Percentiles rank a stretch among this genome's conserved stretches.
These are phyloP conservation scores for Epsilonema sp. DNA, from an alignment of 2,888 invertebrate genomes.

Conservation along the genomic window DNA sequence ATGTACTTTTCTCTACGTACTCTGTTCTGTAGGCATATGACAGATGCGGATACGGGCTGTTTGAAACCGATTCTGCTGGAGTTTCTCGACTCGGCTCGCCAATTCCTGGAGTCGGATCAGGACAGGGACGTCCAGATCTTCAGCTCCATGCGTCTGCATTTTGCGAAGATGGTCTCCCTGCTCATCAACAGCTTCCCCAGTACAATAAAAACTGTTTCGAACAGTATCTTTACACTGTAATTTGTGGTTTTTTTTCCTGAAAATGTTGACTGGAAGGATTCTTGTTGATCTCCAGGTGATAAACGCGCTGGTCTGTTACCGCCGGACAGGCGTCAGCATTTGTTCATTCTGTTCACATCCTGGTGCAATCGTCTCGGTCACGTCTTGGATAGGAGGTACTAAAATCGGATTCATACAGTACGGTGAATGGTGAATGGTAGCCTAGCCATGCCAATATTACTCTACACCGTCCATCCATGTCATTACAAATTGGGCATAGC, in stretches of 20 bases:
- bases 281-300: constrained; percentile 47
- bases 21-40: constrained; percentile 52
- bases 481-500: too few species aligned
- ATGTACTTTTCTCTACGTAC: too few species aligned
- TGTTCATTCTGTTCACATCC: constrained; percentile 73
- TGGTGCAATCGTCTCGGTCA: constrained; percentile 74
- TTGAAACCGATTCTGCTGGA: constrained; percentile 71
- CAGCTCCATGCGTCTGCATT: constrained; percentile 71
- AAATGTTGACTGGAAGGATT: not conserved
- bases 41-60: constrained; percentile 60
- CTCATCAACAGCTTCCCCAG: constrained; percentile 78
- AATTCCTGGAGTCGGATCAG: constrained; percentile 71
- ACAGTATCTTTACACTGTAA: constrained; percentile 6
- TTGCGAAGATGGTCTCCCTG: constrained; percentile 76
- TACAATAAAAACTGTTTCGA: constrained; percentile 34
- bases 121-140: constrained; percentile 68
- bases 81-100: constrained; percentile 77
- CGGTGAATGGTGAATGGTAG: too few species aligned
- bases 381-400: constrained; percentile 16
- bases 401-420: too few species aligned
- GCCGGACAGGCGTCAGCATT: constrained; percentile 58
- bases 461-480: too few species aligned
- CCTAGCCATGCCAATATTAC: too few species aligned
- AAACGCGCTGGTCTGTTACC: constrained; percentile 62
- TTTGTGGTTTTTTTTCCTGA: not conserved